Conservation (phyloP, 1,140 invertebrate genomes). For the Procambarus clarkii region DNA sequence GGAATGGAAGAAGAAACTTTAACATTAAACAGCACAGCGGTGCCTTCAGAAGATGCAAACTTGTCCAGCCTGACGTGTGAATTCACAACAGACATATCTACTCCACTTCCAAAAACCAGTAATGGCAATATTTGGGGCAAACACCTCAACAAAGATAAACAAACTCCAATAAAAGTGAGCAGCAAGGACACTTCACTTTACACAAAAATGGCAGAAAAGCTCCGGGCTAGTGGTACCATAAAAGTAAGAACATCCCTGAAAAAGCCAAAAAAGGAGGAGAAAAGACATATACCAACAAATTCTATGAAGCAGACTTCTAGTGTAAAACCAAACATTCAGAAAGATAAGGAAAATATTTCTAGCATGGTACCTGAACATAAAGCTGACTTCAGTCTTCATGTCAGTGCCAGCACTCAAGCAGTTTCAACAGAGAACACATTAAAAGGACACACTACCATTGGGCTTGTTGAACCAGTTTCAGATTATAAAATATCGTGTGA, state of each 20-base stretch:
- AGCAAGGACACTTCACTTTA: constrained; percentile 31
- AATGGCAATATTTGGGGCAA: constrained; percentile 32
- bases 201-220: constrained; percentile 56
- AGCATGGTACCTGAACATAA: background rate
- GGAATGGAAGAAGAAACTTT: background rate
- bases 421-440: background rate
- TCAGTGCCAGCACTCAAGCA: background rate
- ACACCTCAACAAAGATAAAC: constrained; percentile 42
- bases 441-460: background rate
- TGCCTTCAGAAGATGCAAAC: background rate
- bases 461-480: background rate
- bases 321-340: background rate
- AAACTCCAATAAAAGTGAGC: background rate
- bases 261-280: background rate
- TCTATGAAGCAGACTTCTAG: background rate
- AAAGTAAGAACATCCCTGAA: constrained; percentile 61
- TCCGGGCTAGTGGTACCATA: constrained; percentile 36
- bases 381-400: background rate
- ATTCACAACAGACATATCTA: background rate
- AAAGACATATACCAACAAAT: background rate
- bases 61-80: no score
- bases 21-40: background rate
- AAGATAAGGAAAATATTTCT: background rate
- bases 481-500: background rate
- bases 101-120: background rate